A percentile compares a stretch with the other conserved stretches of the same genome.
Evolutionary conservation across 2,888 invertebrate genomes (phyloP).

Genomic region (Yponomeuta malinellus): DNA sequence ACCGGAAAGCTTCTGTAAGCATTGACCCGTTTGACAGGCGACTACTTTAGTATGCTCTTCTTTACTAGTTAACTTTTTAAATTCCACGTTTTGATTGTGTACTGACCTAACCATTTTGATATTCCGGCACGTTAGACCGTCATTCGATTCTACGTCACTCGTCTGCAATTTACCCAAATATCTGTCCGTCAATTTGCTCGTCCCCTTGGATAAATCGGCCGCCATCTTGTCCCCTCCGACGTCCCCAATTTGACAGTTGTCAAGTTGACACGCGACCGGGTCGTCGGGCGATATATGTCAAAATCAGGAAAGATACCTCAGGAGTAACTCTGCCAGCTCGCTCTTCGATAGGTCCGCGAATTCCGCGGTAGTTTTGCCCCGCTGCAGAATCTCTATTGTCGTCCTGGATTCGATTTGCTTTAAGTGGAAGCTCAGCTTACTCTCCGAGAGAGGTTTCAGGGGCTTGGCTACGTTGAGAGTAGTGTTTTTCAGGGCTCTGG

Average conservation of each 20-base stretch:
- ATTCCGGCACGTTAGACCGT: no score
- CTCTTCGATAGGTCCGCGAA: conserved; percentile 54
- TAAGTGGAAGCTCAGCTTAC: conserved; percentile 43
- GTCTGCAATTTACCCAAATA: neutral
- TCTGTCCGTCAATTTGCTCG: neutral
- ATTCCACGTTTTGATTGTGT: no score
- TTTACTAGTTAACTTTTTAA: no score
- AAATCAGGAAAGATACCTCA: conserved; percentile 59
- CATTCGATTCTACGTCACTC: neutral
- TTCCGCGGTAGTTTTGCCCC: conserved; percentile 52
- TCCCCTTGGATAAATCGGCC: neutral
- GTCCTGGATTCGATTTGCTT: conserved; percentile 54
- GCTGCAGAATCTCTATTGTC: conserved; percentile 59
- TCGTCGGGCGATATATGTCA: neutral
- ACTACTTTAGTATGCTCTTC: no score
- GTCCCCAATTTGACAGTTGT: neutral
- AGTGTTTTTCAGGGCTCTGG: conserved; percentile 59
- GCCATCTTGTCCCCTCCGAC: neutral
- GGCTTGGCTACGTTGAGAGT: conserved; percentile 47
- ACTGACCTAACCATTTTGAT: no score
- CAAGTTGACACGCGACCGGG: no score
- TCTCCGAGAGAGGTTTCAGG: conserved; percentile 35
- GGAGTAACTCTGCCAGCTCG: conserved; percentile 49
- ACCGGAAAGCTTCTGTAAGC: no score
- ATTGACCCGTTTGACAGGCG: no score